Evolutionary conservation across 1,140 invertebrate species (phyloP), one percentile per base, ranked within the genome.

Genomic region (Drosophila melanica): DNA sequence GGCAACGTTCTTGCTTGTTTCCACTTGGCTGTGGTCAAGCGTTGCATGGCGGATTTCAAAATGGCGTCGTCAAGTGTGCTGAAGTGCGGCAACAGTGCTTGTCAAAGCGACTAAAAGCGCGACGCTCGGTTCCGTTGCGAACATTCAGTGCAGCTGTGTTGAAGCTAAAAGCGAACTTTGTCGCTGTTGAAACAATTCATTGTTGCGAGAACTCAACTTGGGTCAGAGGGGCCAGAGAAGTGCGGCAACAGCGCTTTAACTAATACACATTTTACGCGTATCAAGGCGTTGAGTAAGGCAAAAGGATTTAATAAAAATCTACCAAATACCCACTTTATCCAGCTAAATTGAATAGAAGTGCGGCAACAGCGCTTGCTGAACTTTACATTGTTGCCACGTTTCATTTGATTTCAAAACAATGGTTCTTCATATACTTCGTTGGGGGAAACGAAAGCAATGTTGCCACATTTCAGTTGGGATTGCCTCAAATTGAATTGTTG

Each of bases 1-100:
- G 27, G 27, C 27, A 1, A 27, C 0, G 6, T 27, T 27, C 27
- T 27, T 27, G 27, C 27, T 35, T 35, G 9, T 35, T 35, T 10
- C 33, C 33, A 35, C 33, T 35, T 35, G 33, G 33, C 33, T 35
- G 7, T 35, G 33, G 33, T 35, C 33, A 35, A 35, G 33, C 33
- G 33, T 14, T 3, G 11, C 16, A 8, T 18, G 3, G 11, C 16
- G 35, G 20, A 39, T 9, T 41, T 39, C 60, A 42, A 64, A 53
- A 64, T 64, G 60, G 23, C 60, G 42, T 37, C 41, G 8, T 20
- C 4, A 6, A 27, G 27, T 27, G 27, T 27, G 27, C 8, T 45
- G 62, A 64, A 64, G 50, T 44, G 50, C 14, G 50, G 50, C 62
- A 64, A 64, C 62, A 44, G 5, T 4, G 62, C 62, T 45, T 8